Evolutionary conservation across 2,113 vertebrate species (phyloP).

Genomic region (Megaceryle torquata): DNA sequence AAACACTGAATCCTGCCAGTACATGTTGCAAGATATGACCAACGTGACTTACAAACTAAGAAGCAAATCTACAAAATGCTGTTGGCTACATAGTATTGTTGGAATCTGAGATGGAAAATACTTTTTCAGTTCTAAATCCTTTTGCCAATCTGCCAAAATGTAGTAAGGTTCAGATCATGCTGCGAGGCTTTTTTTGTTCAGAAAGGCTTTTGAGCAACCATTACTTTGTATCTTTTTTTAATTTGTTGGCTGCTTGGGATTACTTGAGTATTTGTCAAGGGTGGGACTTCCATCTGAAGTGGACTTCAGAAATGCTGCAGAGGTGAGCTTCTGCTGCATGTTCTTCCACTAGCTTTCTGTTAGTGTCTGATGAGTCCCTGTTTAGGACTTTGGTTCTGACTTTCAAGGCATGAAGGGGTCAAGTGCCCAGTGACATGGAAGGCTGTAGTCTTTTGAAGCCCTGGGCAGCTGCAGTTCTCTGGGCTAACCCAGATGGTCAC

Average conservation of each 20-base stretch:
- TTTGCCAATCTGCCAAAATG: slow-evolving; percentile 37
- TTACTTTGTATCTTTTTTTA: neutral
- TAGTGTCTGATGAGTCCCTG: neutral
- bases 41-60: slow-evolving; percentile 42
- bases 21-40: slow-evolving; percentile 65
- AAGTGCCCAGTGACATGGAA: accelerated
- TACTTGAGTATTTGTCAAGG: neutral
- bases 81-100: slow-evolving; percentile 46
- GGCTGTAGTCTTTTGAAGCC: neutral
- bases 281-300: neutral
- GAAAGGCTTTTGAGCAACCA: neutral
- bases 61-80: slow-evolving; percentile 31
- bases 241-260: neutral
- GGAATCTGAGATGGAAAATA: slow-evolving; percentile 57
- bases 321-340: neutral
- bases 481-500: neutral
- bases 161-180: neutral
- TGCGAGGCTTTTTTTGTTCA: slow-evolving; percentile 13
- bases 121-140: neutral
- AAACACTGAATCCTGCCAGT: slow-evolving; percentile 53
- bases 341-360: neutral
- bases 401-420: neutral
- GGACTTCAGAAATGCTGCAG: neutral
- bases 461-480: neutral
- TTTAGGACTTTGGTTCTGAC: neutral